phyloP scores from a whole-genome alignment of 1,140 invertebrate genomes.

The Nasonia vitripennis region DNA sequence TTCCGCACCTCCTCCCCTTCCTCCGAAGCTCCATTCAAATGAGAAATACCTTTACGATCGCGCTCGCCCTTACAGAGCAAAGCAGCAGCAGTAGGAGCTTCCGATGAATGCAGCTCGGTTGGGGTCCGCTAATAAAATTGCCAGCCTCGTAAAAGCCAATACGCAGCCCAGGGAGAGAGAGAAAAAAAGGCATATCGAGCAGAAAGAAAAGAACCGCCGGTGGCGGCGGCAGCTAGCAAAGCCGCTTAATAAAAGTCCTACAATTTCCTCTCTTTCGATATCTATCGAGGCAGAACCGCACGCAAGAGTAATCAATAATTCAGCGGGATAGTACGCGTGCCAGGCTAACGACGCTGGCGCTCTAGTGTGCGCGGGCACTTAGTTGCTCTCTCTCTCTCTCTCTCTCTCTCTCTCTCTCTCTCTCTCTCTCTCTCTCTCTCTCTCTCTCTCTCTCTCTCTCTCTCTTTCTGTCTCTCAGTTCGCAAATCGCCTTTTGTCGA shows the following conservation, averaged over 20 bases:
- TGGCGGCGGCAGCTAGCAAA: not conserved
- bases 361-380: conserved; percentile 12
- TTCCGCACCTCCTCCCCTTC: not conserved
- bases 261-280: not conserved
- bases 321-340: conserved; percentile 1
- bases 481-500: conserved; percentile 32
- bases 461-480: not conserved
- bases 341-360: conserved; percentile 17
- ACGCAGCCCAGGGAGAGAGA: not conserved
- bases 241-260: conserved; percentile 36
- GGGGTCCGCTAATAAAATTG: conserved; percentile 20
- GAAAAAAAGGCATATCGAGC: not conserved
- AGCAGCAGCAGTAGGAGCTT: not conserved
- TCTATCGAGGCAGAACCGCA: not conserved
- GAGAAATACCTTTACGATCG: conserved; percentile 3
- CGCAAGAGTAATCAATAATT: conserved; percentile 38
- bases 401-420: not conserved
- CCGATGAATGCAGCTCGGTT: not conserved
- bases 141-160: conserved; percentile 22
- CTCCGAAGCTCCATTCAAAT: not conserved
- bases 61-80: not conserved
- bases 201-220: conserved; percentile 16
- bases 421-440: not conserved
- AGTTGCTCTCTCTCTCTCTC: conserved; percentile 3
- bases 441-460: not conserved